phyloP scores from a whole-genome alignment of 2,797 vertebrate species.

The Bovichtus variegatus region DNA sequence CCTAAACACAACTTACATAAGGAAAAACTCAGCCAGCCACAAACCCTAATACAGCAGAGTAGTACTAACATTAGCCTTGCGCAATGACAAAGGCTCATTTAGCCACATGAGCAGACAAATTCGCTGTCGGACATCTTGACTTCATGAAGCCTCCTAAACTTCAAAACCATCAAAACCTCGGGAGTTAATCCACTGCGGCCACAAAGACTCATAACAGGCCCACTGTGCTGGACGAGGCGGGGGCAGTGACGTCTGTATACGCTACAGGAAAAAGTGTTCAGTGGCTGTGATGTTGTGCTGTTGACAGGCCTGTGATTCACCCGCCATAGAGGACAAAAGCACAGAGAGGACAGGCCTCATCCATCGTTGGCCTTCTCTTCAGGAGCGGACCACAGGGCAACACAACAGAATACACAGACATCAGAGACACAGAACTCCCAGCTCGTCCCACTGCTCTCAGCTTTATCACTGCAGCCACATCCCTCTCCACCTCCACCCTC shows the following conservation, averaged over 20 bases:
- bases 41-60: slow-evolving; percentile 41
- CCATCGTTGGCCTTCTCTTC: slow-evolving; percentile 70
- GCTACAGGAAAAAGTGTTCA: slow-evolving; percentile 18
- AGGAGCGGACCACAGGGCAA: slow-evolving; percentile 72
- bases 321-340: slow-evolving; percentile 72
- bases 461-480: slow-evolving; percentile 72
- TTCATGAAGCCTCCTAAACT: slow-evolving; percentile 64
- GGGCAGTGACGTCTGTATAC: slow-evolving; percentile 14
- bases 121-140: slow-evolving; percentile 58
- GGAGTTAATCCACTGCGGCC: slow-evolving; percentile 53
- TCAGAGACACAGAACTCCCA: slow-evolving; percentile 77
- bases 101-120: slow-evolving; percentile 59
- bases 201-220: slow-evolving; percentile 51
- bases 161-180: slow-evolving; percentile 60
- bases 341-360: slow-evolving; percentile 75
- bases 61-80: slow-evolving; percentile 35
- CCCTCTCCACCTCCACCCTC: slow-evolving; percentile 44
- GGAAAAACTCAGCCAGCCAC: slow-evolving; percentile 44
- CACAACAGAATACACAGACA: slow-evolving; percentile 72
- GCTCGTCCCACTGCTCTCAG: slow-evolving; percentile 68
- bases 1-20: slow-evolving; percentile 55
- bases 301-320: slow-evolving; percentile 73
- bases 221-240: slow-evolving; percentile 37
- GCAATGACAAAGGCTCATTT: slow-evolving; percentile 51
- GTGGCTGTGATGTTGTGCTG: slow-evolving; percentile 52